Evolutionary conservation across 2,797 vertebrate species (phyloP).

Genomic region (Melanitta fusca): DNA sequence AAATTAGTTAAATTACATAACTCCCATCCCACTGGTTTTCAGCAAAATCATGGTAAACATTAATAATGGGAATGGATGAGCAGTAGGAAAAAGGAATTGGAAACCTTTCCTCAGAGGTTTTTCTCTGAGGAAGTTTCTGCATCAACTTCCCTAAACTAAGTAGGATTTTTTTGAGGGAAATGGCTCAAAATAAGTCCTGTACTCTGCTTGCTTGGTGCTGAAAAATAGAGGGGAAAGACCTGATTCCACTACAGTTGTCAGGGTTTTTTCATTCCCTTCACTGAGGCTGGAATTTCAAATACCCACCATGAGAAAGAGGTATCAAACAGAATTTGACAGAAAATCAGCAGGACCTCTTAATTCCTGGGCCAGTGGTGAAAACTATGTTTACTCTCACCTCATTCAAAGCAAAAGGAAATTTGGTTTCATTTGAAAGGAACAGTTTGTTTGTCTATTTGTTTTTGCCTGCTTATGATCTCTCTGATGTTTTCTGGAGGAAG

Average conservation of each 20-base stretch:
- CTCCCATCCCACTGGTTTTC: not conserved
- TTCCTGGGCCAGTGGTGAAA: not conserved
- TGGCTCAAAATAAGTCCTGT: not conserved
- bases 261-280: not conserved
- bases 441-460: not conserved
- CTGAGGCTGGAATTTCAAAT: not conserved
- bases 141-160: not conserved
- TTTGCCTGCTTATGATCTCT: not conserved
- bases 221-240: not conserved
- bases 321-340: not conserved
- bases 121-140: fast-evolving
- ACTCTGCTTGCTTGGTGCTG: not conserved
- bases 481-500: not conserved
- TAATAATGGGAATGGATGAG: not conserved
- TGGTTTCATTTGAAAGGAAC: not conserved
- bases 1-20: not conserved
- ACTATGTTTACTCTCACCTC: not conserved
- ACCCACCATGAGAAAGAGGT: not conserved
- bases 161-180: not conserved
- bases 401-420: not conserved
- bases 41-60: not conserved
- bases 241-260: fast-evolving
- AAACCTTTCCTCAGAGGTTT: not conserved
- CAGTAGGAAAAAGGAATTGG: not conserved
- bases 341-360: not conserved